Percentiles rank a stretch among this genome's conserved stretches.
These are phyloP conservation scores for Sesamia nonagrioides DNA, from an alignment of 1,140 invertebrate species.

Conservation along the genomic window DNA sequence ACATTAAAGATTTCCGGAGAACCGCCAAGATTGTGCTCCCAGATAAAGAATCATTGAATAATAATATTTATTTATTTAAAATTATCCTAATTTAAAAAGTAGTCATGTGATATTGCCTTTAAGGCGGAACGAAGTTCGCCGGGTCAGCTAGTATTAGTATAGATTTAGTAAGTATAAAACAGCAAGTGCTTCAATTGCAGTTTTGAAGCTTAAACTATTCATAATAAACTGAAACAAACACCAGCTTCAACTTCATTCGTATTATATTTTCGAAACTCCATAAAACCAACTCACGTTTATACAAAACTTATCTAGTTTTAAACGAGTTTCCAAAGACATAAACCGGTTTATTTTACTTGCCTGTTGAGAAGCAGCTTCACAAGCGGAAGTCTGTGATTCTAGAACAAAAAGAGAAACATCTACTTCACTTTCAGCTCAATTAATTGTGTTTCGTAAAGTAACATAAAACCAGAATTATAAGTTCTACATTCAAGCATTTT, in stretches of 20 bases:
- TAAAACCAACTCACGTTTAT: not conserved
- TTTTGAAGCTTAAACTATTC: not conserved
- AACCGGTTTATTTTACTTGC: not conserved
- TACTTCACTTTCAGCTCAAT: not conserved
- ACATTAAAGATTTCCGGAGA: too few relatives aligned
- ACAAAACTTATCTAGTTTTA: not conserved
- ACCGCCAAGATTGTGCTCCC: too few relatives aligned
- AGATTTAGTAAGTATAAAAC: too few relatives aligned
- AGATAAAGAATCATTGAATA: too few relatives aligned
- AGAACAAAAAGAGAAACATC: not conserved
- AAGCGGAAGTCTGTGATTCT: not conserved
- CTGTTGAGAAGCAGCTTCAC: not conserved
- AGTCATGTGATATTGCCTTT: too few relatives aligned
- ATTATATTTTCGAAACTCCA: not conserved
- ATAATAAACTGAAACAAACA: not conserved
- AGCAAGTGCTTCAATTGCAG: too few relatives aligned
- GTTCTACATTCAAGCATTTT: not conserved
- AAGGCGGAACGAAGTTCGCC: too few relatives aligned
- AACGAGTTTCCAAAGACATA: constrained; percentile 6
- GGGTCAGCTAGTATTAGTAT: too few relatives aligned
- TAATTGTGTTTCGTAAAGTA: constrained; percentile 10
- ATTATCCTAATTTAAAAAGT: too few relatives aligned
- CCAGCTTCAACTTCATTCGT: not conserved
- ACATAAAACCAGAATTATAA: not conserved
- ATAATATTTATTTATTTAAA: too few relatives aligned